A percentile compares a stretch with the other conserved stretches of the same genome.
phyloP scores from a whole-genome alignment of 1,140 invertebrate species.

The Eurosta solidaginis region DNA sequence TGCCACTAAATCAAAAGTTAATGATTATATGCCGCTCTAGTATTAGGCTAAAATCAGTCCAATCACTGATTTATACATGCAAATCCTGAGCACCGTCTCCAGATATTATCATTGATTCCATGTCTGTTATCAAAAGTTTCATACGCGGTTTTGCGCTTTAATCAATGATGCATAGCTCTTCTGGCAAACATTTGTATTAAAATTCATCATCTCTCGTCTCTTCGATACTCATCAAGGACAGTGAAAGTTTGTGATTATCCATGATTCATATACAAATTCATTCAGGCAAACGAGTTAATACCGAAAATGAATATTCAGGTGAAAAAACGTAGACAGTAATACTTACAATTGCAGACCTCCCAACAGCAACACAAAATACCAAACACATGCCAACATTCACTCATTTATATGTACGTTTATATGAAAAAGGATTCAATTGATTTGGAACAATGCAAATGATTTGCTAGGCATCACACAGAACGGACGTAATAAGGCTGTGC shows the following conservation, averaged over 20 bases:
- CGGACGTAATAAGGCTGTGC: constrained; percentile 15
- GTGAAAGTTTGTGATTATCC: neutral
- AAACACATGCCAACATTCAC: neutral
- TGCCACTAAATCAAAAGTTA: too few species aligned
- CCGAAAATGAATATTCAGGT: neutral
- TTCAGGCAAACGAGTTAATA: neutral
- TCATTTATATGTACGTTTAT: neutral
- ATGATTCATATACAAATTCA: neutral
- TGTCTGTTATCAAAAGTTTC: too few species aligned
- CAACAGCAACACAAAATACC: neutral
- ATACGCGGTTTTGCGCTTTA: too few species aligned
- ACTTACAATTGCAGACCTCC: neutral
- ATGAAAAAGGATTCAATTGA: constrained; percentile 4
- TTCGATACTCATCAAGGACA: neutral
- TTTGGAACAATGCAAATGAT: constrained; percentile 24
- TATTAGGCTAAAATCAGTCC: too few species aligned
- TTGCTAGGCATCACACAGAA: neutral
- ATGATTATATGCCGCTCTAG: too few species aligned
- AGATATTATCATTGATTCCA: too few species aligned
- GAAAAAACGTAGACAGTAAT: neutral
- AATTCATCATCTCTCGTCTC: neutral
- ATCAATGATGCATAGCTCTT: too few species aligned
- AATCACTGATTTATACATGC: too few species aligned
- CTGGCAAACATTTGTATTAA: neutral
- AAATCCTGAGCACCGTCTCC: too few species aligned